These are phyloP conservation scores for Pilophorus perplexus DNA, from an alignment of 2,888 invertebrate genomes.

Conservation along the genomic window DNA sequence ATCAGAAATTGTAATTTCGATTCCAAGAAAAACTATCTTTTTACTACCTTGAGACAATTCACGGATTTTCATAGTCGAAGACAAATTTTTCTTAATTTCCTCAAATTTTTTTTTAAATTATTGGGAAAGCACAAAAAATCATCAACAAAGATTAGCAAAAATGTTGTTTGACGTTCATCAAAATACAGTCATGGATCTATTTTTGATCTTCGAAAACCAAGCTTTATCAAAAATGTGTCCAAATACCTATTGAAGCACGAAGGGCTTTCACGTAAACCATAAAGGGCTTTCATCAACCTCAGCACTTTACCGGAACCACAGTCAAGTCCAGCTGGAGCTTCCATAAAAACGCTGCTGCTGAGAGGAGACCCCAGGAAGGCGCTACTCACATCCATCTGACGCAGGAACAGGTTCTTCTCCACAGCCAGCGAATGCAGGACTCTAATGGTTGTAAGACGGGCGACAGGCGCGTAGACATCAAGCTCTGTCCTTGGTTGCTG, in stretches of 20 bases:
- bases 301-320: background rate
- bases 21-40: background rate
- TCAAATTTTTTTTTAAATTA: too few species aligned
- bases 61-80: too few species aligned
- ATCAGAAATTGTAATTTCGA: background rate
- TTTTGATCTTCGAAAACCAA: background rate
- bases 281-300: slow-evolving; percentile 6
- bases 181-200: slow-evolving; percentile 2
- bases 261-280: slow-evolving; percentile 10
- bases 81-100: too few species aligned
- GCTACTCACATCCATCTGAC: slow-evolving; percentile 20
- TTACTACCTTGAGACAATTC: background rate
- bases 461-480: slow-evolving; percentile 12
- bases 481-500: slow-evolving; percentile 7
- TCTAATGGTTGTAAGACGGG: slow-evolving; percentile 11
- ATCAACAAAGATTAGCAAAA: too few species aligned
- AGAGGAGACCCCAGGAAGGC: slow-evolving; percentile 10
- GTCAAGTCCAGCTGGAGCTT: slow-evolving; percentile 8
- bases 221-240: background rate
- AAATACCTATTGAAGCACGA: background rate
- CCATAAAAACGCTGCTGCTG: background rate
- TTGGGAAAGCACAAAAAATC: too few species aligned
- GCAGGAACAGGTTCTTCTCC: too few species aligned
- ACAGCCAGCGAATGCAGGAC: background rate
- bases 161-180: background rate